Evolutionary conservation across 2,888 invertebrate species (phyloP), one percentile per base, ranked within the genome.

Genomic region (Meliscaeva auricollis): DNA sequence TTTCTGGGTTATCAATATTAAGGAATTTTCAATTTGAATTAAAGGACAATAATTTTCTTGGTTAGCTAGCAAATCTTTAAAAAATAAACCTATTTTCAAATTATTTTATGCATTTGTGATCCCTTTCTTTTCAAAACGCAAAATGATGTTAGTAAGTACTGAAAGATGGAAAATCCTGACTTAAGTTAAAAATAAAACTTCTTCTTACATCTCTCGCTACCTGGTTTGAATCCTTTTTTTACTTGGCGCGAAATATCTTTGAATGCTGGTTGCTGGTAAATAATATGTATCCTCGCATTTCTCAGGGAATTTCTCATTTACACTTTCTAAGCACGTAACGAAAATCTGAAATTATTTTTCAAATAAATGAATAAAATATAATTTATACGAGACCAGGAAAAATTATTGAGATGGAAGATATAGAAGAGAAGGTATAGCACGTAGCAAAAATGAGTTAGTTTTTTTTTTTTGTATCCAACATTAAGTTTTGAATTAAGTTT

Each of bases 311-410:
- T 56, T 52, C 54, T 74, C 56, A 70, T 79, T 79, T 83, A 69
- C 68, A 74, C 74, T 79, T 78, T 69, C 83, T 30, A 69, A 79
- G 83, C 83, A 83, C 83, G 83, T 83, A 83, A 52, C 64, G 64
- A 74, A 83, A 83, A 83, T 79, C 78, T 74, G 78, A 83, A 83
- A 79, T 83, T 78, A 77, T 83, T 74, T 83, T 74, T 83, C 74
- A 74, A 78, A 78, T 74, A 78, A 78, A 69, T 56, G 83, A 83
- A 83, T 74, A 79, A 79, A 74, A 83, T 69, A 79, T 78, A 83
- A 83, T 77, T 72, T 77, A 72, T 68, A 73, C 26, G 73, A 66
- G 54, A 35, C 17, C 35, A 22, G 48, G 60, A 32, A 30, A 72
- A 77, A 46, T 60, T 68, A 77, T 73, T 44, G 72, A 58, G 78